Evolutionary conservation across 2,113 vertebrate species (phyloP).

Genomic region (Rhinoderma darwinii): DNA sequence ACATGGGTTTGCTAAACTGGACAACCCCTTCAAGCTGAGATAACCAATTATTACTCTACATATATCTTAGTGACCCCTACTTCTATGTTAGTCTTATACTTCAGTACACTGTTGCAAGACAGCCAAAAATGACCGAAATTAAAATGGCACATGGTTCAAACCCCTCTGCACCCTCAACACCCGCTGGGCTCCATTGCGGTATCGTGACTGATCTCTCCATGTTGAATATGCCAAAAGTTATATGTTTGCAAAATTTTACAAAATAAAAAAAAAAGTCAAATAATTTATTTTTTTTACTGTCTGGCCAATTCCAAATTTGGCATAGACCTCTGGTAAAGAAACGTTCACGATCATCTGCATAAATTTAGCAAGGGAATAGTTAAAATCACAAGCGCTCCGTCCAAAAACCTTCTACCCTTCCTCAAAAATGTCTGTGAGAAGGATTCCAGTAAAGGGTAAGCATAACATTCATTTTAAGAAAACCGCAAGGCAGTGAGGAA

Average conservation of each 20-base stretch:
- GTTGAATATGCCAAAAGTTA: too few relatives aligned
- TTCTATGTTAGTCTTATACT: too few relatives aligned
- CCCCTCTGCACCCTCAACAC: too few relatives aligned
- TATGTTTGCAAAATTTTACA: neutral
- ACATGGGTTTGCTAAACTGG: too few relatives aligned
- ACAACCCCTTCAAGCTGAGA: too few relatives aligned
- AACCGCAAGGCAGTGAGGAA: slow-evolving; percentile 46
- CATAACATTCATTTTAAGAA: slow-evolving; percentile 48
- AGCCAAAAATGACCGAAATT: too few relatives aligned
- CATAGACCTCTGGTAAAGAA: neutral
- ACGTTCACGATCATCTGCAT: neutral
- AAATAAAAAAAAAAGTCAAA: neutral
- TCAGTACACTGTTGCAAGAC: too few relatives aligned
- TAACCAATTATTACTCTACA: too few relatives aligned
- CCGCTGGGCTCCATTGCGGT: too few relatives aligned
- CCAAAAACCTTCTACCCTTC: slow-evolving; percentile 44
- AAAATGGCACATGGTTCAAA: neutral
- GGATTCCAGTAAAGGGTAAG: slow-evolving; percentile 39
- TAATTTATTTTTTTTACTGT: too few relatives aligned
- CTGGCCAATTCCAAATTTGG: neutral
- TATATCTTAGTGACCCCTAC: too few relatives aligned
- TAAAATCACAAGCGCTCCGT: neutral
- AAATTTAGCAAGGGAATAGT: neutral
- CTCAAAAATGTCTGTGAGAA: slow-evolving; percentile 29
- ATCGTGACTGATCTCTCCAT: too few relatives aligned